A percentile compares a stretch with the other conserved stretches of the same genome.
phyloP scores from a whole-genome alignment of 2,113 vertebrate genomes.

The Puntigrus tetrazona region DNA sequence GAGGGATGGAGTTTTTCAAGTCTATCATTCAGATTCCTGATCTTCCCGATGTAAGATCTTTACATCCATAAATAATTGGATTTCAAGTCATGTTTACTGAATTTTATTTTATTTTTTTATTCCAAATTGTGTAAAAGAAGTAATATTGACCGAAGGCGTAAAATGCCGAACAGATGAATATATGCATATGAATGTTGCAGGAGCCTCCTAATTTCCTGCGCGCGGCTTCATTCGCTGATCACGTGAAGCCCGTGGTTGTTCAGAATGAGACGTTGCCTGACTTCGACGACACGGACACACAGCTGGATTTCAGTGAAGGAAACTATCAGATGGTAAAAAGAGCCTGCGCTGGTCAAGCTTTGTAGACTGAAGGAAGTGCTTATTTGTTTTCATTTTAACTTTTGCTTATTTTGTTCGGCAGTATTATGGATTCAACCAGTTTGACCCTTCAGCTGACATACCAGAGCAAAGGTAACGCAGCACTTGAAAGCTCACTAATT shows the following conservation, averaged over 20 bases:
- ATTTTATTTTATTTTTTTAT: too few species aligned
- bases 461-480: conserved; percentile 41
- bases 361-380: not conserved
- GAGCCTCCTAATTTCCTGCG: conserved; percentile 93
- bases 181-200: conserved; percentile 64
- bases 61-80: not conserved
- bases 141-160: not conserved
- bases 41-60: conserved; percentile 85
- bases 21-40: conserved; percentile 90
- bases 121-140: not conserved
- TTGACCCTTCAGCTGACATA: conserved; percentile 40
- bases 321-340: conserved; percentile 40
- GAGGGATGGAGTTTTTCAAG: conserved; percentile 95
- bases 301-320: conserved; percentile 51
- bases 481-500: not conserved
- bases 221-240: conserved; percentile 86
- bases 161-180: not conserved
- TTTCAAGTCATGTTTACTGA: not conserved
- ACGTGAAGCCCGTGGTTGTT: conserved; percentile 90
- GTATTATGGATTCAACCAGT: conserved; percentile 48
- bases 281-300: conserved; percentile 64
- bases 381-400: not conserved
- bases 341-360: not conserved
- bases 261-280: conserved; percentile 65
- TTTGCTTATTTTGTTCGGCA: conserved; percentile 20